These are phyloP conservation scores for Glomeris marginata DNA, from an alignment of 2,888 invertebrate genomes.

Conservation along the genomic window DNA sequence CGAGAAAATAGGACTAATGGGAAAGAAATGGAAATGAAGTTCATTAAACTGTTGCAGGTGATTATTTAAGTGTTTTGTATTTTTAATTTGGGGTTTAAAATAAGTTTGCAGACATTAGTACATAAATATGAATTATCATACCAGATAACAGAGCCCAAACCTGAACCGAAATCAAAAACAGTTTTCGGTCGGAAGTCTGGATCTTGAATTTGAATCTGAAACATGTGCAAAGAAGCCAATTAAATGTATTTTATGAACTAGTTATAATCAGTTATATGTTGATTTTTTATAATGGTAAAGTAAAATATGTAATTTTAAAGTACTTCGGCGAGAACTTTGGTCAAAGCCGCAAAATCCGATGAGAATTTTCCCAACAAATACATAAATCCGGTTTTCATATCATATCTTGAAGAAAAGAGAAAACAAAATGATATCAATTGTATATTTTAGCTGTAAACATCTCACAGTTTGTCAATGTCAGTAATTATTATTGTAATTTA, in stretches of 20 bases:
- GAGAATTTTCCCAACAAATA: background rate
- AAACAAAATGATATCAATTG: background rate
- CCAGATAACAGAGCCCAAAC: conserved; percentile 74
- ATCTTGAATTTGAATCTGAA: conserved; percentile 42
- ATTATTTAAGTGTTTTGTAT: no score
- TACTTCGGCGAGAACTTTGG: background rate
- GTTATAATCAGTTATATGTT: no score
- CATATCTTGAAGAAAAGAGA: background rate
- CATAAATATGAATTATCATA: conserved; percentile 21
- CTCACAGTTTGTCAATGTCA: no score
- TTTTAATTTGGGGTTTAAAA: no score
- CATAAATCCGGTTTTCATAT: background rate
- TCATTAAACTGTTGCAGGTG: no score
- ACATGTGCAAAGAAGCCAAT: background rate
- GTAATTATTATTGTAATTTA: no score
- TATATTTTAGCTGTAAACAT: no score
- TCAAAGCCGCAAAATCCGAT: background rate
- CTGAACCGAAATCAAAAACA: conserved; percentile 84
- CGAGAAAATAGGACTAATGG: no score
- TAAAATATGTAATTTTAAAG: no score
- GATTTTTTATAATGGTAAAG: no score
- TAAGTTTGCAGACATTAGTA: no score
- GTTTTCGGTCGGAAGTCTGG: conserved; percentile 54
- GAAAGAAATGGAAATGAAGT: no score
- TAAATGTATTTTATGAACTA: background rate